Conservation (phyloP, 1,140 invertebrate genomes). For the Dendrolimus kikuchii region DNA sequence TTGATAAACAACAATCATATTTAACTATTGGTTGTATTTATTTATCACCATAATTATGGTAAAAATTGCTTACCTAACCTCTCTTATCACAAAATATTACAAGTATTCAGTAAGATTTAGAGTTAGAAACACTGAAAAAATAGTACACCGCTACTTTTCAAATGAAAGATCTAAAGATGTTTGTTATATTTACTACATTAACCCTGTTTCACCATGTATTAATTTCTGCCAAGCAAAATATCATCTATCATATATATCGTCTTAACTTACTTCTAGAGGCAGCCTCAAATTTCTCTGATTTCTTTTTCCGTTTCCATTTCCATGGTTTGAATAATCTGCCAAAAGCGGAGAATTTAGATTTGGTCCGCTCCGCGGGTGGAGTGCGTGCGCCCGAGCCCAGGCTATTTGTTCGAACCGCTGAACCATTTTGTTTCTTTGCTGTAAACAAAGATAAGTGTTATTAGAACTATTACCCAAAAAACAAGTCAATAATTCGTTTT, state of each 20-base stretch:
- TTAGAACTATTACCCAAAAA: background rate
- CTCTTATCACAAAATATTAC: no score
- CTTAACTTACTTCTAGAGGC: slow-evolving; percentile 91
- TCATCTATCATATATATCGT: background rate
- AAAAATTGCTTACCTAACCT: no score
- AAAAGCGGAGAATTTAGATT: slow-evolving; percentile 94
- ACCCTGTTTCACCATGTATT: no score
- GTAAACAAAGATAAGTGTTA: slow-evolving; percentile 68
- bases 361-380: slow-evolving; percentile 83
- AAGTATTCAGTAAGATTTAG: no score
- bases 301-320: slow-evolving; percentile 99
- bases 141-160: no score
- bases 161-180: no score
- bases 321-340: slow-evolving; percentile 97
- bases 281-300: slow-evolving; percentile 97
- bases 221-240: background rate
- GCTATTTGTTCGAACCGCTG: slow-evolving; percentile 88
- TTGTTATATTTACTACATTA: no score
- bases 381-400: slow-evolving; percentile 86
- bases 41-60: no score
- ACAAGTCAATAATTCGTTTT: background rate
- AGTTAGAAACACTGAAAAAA: no score
- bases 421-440: slow-evolving; percentile 95
- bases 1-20: no score
- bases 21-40: no score